Conservation (phyloP, 1,140 invertebrate species). For the Leptopilina boulardi region DNA sequence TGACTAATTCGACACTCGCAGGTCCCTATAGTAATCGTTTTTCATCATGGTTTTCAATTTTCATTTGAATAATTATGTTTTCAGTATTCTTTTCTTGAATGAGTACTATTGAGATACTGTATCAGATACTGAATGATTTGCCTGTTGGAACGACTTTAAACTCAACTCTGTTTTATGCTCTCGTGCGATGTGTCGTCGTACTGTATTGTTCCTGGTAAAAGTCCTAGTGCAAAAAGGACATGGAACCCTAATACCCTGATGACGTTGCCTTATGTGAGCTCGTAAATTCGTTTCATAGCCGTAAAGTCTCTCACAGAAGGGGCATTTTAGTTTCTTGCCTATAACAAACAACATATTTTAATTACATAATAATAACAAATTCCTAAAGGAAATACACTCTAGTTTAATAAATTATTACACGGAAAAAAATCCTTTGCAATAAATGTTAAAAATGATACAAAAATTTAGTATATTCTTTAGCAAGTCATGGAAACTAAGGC, state of each 20-base stretch:
- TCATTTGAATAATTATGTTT: conserved; percentile 23
- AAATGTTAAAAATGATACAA: too few species aligned
- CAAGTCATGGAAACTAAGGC: too few species aligned
- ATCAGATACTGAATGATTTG: conserved; percentile 72
- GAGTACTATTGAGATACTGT: conserved; percentile 68
- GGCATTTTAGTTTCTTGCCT: conserved; percentile 94
- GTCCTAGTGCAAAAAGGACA: conserved; percentile 92
- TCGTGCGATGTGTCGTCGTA: conserved; percentile 89
- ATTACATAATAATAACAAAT: neutral
- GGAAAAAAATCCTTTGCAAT: too few species aligned
- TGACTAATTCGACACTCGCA: conserved; percentile 52
- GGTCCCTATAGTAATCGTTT: conserved; percentile 64
- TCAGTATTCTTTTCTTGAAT: neutral
- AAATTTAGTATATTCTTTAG: too few species aligned
- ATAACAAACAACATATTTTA: conserved; percentile 46
- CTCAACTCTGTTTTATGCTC: conserved; percentile 88
- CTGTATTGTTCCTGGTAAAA: conserved; percentile 95
- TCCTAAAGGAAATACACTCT: too few species aligned
- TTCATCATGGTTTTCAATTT: conserved; percentile 42
- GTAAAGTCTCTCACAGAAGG: conserved; percentile 93
- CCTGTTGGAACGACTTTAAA: conserved; percentile 81
- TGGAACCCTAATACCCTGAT: conserved; percentile 92
- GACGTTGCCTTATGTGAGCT: conserved; percentile 91
- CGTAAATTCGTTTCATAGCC: conserved; percentile 94
- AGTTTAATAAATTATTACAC: too few species aligned